These are phyloP conservation scores for Kradibia gibbosae DNA, from an alignment of 1,140 invertebrate species.

Conservation along the genomic window DNA sequence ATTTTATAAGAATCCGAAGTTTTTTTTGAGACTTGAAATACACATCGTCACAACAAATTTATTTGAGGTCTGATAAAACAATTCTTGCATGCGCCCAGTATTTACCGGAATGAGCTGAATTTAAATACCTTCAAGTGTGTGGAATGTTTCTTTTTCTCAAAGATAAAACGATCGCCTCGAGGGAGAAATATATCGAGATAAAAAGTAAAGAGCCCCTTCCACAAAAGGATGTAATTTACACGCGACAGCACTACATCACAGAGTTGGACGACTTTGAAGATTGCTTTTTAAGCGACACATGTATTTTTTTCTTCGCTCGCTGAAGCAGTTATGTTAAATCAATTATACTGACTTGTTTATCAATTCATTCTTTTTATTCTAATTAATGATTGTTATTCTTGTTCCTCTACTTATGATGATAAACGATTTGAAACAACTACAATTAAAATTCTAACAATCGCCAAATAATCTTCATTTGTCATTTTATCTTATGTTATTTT, in stretches of 20 bases:
- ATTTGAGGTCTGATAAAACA: slow-evolving; percentile 46
- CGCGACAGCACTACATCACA: slow-evolving; percentile 51
- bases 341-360: slow-evolving; percentile 2
- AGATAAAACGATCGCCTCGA: slow-evolving; percentile 55
- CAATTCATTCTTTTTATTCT: slow-evolving; percentile 39
- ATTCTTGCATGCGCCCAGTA: not conserved
- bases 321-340: slow-evolving; percentile 12
- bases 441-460: too few species aligned
- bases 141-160: slow-evolving; percentile 16
- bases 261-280: slow-evolving; percentile 53
- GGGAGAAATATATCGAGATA: slow-evolving; percentile 53
- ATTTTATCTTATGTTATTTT: too few species aligned
- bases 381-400: not conserved
- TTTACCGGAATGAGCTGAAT: slow-evolving; percentile 54
- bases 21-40: too few species aligned
- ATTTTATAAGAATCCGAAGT: too few species aligned
- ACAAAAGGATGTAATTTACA: slow-evolving; percentile 55
- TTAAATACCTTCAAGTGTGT: slow-evolving; percentile 56
- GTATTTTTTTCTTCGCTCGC: not conserved
- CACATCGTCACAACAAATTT: not conserved
- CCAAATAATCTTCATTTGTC: too few species aligned
- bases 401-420: not conserved
- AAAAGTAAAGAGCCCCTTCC: slow-evolving; percentile 50
- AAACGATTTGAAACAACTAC: not conserved
- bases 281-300: slow-evolving; percentile 51